Percentiles rank a stretch among this genome's conserved stretches.
Evolutionary conservation across 2,888 invertebrate species (phyloP).

Genomic region (Callinectes sapidus): DNA sequence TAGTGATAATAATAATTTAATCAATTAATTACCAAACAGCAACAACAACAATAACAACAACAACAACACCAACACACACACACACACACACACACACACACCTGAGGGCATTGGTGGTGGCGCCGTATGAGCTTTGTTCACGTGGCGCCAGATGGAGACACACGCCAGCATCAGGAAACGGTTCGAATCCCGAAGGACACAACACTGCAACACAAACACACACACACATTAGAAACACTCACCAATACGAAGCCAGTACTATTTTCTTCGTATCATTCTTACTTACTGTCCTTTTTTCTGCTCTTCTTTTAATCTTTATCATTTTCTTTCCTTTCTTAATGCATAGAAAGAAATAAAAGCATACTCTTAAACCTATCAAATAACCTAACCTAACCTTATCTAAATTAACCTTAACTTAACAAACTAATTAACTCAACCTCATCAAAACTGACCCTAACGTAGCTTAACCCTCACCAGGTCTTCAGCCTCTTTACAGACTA

Average conservation of each 20-base stretch:
- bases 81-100: not conserved
- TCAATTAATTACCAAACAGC: not conserved
- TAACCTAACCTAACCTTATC: too few species aligned
- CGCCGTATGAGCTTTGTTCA: not conserved
- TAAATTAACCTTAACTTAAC: too few species aligned
- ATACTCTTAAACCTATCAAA: too few species aligned
- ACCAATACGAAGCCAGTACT: not conserved
- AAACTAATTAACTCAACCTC: too few species aligned
- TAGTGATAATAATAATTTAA: not conserved
- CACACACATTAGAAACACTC: not conserved
- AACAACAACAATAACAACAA: not conserved
- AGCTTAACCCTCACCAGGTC: too few species aligned
- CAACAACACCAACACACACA: not conserved
- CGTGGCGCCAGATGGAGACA: not conserved
- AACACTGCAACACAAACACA: not conserved
- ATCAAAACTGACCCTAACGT: too few species aligned
- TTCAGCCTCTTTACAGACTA: too few species aligned
- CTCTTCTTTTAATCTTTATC: too few species aligned
- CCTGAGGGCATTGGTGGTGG: not conserved
- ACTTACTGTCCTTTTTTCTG: not conserved
- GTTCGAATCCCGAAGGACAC: not conserved
- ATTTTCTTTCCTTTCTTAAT: too few species aligned
- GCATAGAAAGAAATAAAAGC: too few species aligned
- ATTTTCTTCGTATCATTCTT: not conserved
- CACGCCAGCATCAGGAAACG: not conserved